Evolutionary conservation across 2,888 invertebrate species (phyloP).

Genomic region (Chouioia cunea): DNA sequence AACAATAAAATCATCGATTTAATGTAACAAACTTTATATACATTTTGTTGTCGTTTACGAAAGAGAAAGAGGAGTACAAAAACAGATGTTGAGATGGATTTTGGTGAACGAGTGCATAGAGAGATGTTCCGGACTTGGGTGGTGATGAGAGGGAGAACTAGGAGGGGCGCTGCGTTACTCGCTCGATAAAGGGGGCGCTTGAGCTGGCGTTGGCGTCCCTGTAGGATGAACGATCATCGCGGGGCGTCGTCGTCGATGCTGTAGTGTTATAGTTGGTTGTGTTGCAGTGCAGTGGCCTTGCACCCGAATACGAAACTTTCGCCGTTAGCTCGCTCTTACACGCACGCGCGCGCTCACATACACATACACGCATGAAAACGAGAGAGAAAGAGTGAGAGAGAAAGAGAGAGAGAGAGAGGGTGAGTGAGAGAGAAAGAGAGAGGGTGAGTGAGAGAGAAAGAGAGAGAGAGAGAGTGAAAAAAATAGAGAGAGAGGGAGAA

Average conservation of each 20-base stretch:
- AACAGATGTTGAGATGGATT: too few species aligned
- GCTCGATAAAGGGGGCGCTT: neutral
- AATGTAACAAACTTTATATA: too few species aligned
- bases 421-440: too few species aligned
- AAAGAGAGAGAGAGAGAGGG: conserved; percentile 3
- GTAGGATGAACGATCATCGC: conserved; percentile 26
- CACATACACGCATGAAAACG: conserved; percentile 37
- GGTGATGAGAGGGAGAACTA: neutral
- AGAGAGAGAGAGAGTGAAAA: conserved; percentile 1
- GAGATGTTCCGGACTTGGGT: too few species aligned
- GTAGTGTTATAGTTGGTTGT: neutral
- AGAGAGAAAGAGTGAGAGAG: neutral
- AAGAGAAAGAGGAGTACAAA: too few species aligned
- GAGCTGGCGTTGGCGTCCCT: conserved; percentile 3
- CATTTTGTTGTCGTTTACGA: too few species aligned
- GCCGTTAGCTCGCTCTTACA: conserved; percentile 53
- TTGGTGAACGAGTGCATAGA: too few species aligned
- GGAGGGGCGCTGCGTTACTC: neutral
- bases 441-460: conserved; percentile 7
- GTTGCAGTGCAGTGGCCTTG: conserved; percentile 61
- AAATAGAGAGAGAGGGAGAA: conserved; percentile 33
- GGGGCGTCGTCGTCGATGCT: conserved; percentile 14
- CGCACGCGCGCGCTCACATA: conserved; percentile 49
- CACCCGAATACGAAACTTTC: conserved; percentile 67
- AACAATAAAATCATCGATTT: too few species aligned